Evolutionary conservation across 2,888 invertebrate genomes (phyloP), one percentile per base, ranked within the genome.

Genomic region (Trachelus tabidus): DNA sequence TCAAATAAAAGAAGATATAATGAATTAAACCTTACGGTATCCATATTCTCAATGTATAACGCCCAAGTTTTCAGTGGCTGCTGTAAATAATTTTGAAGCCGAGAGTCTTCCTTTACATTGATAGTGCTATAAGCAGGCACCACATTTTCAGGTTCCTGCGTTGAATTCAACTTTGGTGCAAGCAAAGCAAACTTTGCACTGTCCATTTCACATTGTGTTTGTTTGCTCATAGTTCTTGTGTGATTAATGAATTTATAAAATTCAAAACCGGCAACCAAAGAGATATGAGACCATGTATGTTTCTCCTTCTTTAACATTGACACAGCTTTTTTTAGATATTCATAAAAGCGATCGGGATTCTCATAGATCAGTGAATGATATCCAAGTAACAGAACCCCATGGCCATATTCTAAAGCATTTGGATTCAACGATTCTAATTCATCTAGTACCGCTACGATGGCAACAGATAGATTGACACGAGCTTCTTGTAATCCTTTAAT

Each of bases 71-170:
- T 79, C 12, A 88, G 73, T 12, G 87, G 79, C 12, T 76, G 75
- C 34, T 83, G 77, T 34, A 91, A 79, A 75, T 81, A 79, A 23
- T 73, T 73, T 77, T 83, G 82, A 23, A 89, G 79, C 30, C 80
- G 82, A 2, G 79, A 79, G 75, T 90, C 88, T 68, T 87, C 85
- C n/a, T 82, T 84, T 23, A 90, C 83, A 76, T 87, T 89, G 74
- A 91, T 89, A 73, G 85, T 86, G 4, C 81, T 85, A 79, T 89
- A 91, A 69, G 89, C 84, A 31, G 91, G 89, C n/a, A 89, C 85
- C 68, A 90, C 80, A 34, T 86, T 83, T 75, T 85, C 81, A 34
- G 79, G 76, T 15, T 83, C 80, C 31, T 71, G 82, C 0, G 68
- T 75, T 30, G 79, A 73, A 56, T 81, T 79, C 11, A 79, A 77